Evolutionary conservation across 37 sponge, comb jelly and placozoan species (phyloP).

Genomic region (Crambe crambe): DNA sequence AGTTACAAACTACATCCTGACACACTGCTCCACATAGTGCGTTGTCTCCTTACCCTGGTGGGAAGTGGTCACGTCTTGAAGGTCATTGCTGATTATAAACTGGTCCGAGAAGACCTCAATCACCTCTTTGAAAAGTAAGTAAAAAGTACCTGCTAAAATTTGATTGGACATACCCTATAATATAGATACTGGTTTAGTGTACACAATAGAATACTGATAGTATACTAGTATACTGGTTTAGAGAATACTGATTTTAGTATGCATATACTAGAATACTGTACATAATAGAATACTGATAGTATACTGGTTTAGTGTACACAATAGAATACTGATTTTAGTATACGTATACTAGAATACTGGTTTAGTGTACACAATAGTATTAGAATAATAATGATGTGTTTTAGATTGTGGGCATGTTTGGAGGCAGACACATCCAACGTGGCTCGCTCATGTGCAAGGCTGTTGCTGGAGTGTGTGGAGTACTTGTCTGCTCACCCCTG

Average conservation of each 20-base stretch:
- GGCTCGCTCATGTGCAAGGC: slow-evolving; percentile 21
- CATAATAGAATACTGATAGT: too few species aligned
- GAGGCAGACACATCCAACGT: slow-evolving; percentile 27
- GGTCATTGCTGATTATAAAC: neutral
- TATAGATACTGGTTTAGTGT: too few species aligned
- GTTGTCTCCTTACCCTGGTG: neutral
- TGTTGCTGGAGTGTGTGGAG: slow-evolving; percentile 30
- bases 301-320: too few species aligned
- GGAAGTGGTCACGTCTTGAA: neutral
- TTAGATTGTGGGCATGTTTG: slow-evolving; percentile 45
- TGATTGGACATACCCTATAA: too few species aligned
- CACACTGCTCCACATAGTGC: slow-evolving; percentile 12
- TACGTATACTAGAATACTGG: too few species aligned
- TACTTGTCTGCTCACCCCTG: neutral
- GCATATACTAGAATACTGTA: too few species aligned
- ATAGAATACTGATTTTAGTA: too few species aligned
- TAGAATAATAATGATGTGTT: too few species aligned
- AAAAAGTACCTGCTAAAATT: neutral
- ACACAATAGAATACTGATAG: too few species aligned
- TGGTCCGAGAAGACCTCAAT: neutral
- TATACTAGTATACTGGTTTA: too few species aligned
- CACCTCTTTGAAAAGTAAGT: slow-evolving; percentile 23
- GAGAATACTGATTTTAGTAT: too few species aligned
- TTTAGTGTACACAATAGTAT: too few species aligned
- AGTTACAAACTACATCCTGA: slow-evolving; percentile 30